Percentiles rank a stretch among this genome's conserved stretches.
These are phyloP conservation scores for Eugnorisma glareosa DNA, from an alignment of 2,888 invertebrate species.

Conservation along the genomic window DNA sequence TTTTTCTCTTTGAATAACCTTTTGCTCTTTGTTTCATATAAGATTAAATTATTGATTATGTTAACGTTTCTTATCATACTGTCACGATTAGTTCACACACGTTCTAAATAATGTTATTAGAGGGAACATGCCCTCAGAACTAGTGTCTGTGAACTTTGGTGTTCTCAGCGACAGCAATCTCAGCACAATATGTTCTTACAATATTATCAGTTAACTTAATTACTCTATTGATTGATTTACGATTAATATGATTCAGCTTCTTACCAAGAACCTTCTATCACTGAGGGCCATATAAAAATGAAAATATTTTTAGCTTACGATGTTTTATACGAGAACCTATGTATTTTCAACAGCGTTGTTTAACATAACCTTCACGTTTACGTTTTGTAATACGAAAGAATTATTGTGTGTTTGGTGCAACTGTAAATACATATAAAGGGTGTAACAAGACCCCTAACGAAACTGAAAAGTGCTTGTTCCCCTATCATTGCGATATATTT, in stretches of 20 bases:
- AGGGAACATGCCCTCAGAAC: neutral
- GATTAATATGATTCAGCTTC: neutral
- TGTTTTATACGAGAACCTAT: neutral
- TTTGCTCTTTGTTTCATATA: neutral
- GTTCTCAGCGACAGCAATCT: neutral
- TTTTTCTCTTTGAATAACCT: slow-evolving; percentile 1
- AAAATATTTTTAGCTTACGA: slow-evolving; percentile 1
- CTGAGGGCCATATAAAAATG: neutral
- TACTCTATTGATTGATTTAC: slow-evolving; percentile 18
- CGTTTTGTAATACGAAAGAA: slow-evolving; percentile 12
- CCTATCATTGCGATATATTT: no score
- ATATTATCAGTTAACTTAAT: neutral
- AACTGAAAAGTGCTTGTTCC: no score
- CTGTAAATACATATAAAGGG: no score
- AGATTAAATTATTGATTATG: no score
- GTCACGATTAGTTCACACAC: neutral
- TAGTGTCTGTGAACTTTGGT: neutral
- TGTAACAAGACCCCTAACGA: no score
- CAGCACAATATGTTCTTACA: neutral
- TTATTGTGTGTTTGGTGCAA: neutral
- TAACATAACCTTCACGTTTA: neutral
- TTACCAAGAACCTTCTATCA: neutral
- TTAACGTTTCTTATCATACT: slow-evolving; percentile 3
- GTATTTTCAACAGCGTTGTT: neutral
- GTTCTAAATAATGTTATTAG: slow-evolving; percentile 1